Base-by-base conservation (phyloP, 1,140 invertebrate species). In the Drosophila sturtevanti region DNA sequence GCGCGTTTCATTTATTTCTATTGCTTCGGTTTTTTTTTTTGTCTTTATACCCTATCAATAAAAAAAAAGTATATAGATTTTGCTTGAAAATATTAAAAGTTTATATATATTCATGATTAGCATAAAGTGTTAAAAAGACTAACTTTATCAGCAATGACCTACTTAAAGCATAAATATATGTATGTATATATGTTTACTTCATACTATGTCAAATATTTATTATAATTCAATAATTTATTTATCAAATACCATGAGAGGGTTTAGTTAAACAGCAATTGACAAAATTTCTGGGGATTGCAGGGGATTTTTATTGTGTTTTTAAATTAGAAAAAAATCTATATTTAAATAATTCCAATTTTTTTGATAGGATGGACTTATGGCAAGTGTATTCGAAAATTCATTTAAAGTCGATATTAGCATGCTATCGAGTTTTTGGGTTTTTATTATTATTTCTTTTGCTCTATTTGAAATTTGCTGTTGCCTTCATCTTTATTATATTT, bases 381-480 rank as follows among this genome's bases (percentile, higher is more conserved):
- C 41, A 48, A 48, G 41, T 9, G 41, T 48, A 48, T 48, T 21
- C 10, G n/a, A 4, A 18, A 18, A 21, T 48, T 48, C 41, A 48
- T 18, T 10, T 2, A 10, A 21, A 0, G 18, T 3, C 2, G 0
- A 5, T 4, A 5, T 21, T 10, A 21, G 9, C 21, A 21, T 16
- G 41, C 2, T 48, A 18, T 48, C 41, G n/a, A 11, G 16, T 48
- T 48, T 48, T 48, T 48, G 16, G 10, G 41, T 48, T 48, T 21
- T 48, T 48, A 48, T 48, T 48, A 48, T 48, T 48, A 48, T 48
- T 61, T 61, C 58, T 63, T 72, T 72, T 72, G 64, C 60, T 76
- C 59, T 76, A 72, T 66, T 76, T 76, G 63, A 58, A 63, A 48
- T 60, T 37, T 48, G 48, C 51, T 58, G 41, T 68, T 56, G 58